A percentile compares a stretch with the other conserved stretches of the same genome.
Evolutionary conservation across 2,888 invertebrate species (phyloP).

Genomic region (Helicoverpa assulta): DNA sequence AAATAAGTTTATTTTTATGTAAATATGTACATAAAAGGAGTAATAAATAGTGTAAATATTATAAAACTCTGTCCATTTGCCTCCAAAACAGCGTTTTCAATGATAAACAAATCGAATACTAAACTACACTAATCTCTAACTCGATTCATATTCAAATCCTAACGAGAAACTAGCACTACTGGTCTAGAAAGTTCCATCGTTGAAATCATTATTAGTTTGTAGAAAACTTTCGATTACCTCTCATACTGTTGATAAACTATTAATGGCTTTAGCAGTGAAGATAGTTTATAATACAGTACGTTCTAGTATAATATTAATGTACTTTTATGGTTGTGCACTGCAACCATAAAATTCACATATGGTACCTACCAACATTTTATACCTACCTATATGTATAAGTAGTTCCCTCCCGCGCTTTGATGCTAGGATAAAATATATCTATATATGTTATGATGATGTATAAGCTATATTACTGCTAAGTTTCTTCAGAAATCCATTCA

Average conservation of each 20-base stretch:
- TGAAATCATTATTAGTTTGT: constrained; percentile 35
- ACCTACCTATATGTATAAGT: background rate
- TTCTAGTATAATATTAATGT: no score
- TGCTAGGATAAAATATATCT: no score
- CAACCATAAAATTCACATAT: background rate
- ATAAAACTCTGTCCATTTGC: no score
- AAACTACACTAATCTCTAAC: background rate
- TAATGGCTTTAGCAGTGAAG: constrained; percentile 26
- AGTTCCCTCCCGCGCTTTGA: background rate
- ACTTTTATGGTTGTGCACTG: constrained; percentile 5
- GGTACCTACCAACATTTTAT: background rate
- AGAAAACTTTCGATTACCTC: constrained; percentile 36
- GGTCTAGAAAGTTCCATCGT: constrained; percentile 17
- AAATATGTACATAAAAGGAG: no score
- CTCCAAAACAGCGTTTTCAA: no score
- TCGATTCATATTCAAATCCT: background rate
- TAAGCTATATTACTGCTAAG: no score
- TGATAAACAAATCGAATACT: no score
- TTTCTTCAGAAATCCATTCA: no score
- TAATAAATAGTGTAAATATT: no score
- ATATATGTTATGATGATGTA: no score
- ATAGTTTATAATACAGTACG: background rate
- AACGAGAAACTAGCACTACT: constrained; percentile 3
- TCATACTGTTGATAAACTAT: constrained; percentile 40
- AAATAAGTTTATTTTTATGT: no score